These are phyloP conservation scores for Sinonovacula constricta DNA, from an alignment of 1,140 invertebrate species.

Conservation along the genomic window DNA sequence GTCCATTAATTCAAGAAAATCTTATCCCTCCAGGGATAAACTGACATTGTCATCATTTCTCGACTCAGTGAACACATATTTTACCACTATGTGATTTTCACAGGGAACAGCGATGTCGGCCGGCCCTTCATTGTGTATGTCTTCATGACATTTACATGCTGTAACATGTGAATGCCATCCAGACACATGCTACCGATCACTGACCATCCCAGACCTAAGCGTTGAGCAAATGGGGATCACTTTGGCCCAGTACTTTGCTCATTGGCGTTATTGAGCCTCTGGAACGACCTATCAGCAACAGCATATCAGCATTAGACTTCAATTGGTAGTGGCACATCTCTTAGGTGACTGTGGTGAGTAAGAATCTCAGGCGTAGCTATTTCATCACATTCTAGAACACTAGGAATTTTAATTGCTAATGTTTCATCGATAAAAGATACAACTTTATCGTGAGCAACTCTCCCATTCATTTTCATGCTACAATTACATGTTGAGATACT, in stretches of 20 bases:
- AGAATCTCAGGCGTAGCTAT: slow-evolving; percentile 46
- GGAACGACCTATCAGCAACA: slow-evolving; percentile 41
- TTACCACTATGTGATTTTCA: slow-evolving; percentile 10
- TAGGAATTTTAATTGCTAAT: slow-evolving; percentile 19
- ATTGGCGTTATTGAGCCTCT: slow-evolving; percentile 37
- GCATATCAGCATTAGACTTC: slow-evolving; percentile 30
- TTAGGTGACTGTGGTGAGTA: slow-evolving; percentile 17
- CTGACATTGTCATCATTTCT: slow-evolving; percentile 32
- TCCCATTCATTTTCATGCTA: not conserved
- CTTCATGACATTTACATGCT: slow-evolving; percentile 25
- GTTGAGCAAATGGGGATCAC: slow-evolving; percentile 33
- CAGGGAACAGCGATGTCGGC: slow-evolving; percentile 11
- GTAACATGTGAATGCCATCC: slow-evolving; percentile 8
- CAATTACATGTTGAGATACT: slow-evolving; percentile 9
- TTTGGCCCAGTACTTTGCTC: slow-evolving; percentile 25
- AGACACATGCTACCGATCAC: slow-evolving; percentile 49
- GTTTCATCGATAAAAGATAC: slow-evolving; percentile 34
- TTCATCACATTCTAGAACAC: slow-evolving; percentile 41
- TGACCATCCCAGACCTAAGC: slow-evolving; percentile 48
- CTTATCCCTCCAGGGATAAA: slow-evolving; percentile 37
- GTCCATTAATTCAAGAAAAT: slow-evolving; percentile 40
- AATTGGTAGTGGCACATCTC: slow-evolving; percentile 28
- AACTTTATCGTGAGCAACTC: slow-evolving; percentile 3
- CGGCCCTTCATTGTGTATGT: slow-evolving; percentile 34
- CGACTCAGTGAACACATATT: slow-evolving; percentile 24